Percentiles rank a stretch among this genome's conserved stretches.
These are phyloP conservation scores for Poeciliopsis paucimaculata DNA, from an alignment of 2,797 vertebrate genomes.

Conservation along the genomic window DNA sequence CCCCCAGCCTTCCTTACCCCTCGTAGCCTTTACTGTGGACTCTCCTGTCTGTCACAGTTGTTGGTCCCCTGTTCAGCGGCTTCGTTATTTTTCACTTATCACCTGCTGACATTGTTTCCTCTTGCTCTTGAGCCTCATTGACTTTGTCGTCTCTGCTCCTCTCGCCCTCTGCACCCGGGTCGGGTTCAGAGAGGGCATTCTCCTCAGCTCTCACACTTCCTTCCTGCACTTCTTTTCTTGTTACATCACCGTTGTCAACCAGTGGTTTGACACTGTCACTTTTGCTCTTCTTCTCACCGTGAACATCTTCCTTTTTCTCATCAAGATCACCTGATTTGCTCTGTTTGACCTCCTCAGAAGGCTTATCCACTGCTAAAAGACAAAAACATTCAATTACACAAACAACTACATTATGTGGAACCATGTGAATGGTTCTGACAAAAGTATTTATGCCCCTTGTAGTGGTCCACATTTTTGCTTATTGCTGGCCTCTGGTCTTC, in stretches of 20 bases:
- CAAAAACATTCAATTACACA: constrained; percentile 5
- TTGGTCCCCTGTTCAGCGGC: constrained; percentile 69
- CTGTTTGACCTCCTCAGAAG: constrained; percentile 30
- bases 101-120: constrained; percentile 38
- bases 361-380: constrained; percentile 36
- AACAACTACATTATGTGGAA: background rate
- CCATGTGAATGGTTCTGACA: background rate
- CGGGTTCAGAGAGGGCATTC: constrained; percentile 20
- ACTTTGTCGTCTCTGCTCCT: constrained; percentile 11
- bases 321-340: constrained; percentile 30
- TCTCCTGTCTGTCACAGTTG: constrained; percentile 76
- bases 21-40: constrained; percentile 64
- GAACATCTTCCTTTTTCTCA: constrained; percentile 24
- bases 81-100: constrained; percentile 51
- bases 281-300: constrained; percentile 26
- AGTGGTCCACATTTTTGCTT: background rate
- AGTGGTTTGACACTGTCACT: constrained; percentile 34
- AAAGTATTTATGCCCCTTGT: background rate
- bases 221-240: constrained; percentile 38
- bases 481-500: background rate
- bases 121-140: constrained; percentile 44
- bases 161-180: constrained; percentile 33
- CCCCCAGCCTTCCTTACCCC: background rate
- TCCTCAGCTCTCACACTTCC: constrained; percentile 50
- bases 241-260: constrained; percentile 18